These are phyloP conservation scores for Doris montereyensis DNA, from an alignment of 2,888 invertebrate species.

Conservation along the genomic window DNA sequence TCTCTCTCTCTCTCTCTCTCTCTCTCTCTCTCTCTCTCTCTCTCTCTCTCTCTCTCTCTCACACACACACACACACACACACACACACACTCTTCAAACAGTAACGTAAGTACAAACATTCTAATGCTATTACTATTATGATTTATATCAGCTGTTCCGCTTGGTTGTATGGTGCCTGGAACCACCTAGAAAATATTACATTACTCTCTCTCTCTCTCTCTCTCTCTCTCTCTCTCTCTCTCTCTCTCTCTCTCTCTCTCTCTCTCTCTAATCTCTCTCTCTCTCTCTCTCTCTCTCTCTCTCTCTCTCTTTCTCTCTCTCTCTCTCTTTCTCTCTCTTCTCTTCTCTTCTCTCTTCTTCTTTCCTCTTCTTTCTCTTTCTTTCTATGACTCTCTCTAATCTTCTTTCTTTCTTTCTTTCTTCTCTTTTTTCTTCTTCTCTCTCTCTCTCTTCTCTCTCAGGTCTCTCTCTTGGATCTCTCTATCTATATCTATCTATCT, in stretches of 20 bases:
- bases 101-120: too few relatives aligned
- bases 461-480: background rate
- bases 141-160: too few relatives aligned
- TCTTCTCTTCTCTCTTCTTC: slow-evolving; percentile 5
- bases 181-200: too few relatives aligned
- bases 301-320: slow-evolving; percentile 20
- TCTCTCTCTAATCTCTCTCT: background rate
- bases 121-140: too few relatives aligned
- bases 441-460: background rate
- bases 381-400: background rate
- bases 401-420: background rate
- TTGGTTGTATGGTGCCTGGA: too few relatives aligned
- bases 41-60: background rate
- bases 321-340: slow-evolving; percentile 20
- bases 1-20: background rate
- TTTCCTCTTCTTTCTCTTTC: background rate
- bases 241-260: background rate
- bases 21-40: background rate
- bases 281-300: slow-evolving; percentile 15
- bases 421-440: background rate
- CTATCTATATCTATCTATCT: too few relatives aligned
- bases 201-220: background rate
- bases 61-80: too few relatives aligned
- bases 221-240: background rate
- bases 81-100: too few relatives aligned